Evolutionary conservation across 2,888 invertebrate species (phyloP).

Genomic region (Syritta pipiens): DNA sequence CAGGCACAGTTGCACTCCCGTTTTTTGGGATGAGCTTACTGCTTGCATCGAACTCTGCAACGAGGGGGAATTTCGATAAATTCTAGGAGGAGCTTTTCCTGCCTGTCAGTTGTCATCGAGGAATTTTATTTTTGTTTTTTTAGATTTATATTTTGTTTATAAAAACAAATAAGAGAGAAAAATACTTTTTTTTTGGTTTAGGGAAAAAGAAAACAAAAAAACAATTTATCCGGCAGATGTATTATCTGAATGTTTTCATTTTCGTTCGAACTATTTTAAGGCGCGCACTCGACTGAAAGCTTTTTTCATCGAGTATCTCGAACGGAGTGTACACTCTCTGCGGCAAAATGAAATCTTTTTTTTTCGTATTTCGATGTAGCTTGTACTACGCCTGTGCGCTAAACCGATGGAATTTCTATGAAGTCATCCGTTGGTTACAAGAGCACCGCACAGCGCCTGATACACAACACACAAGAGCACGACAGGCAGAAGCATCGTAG

Average conservation of each 20-base stretch:
- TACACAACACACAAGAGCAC: conserved; percentile 1
- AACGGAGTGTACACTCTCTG: conserved; percentile 58
- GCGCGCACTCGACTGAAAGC: conserved; percentile 69
- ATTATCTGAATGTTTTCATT: conserved; percentile 66
- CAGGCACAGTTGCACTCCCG: conserved; percentile 63
- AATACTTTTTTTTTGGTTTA: conserved; percentile 22
- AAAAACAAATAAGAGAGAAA: not conserved
- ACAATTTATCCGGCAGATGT: conserved; percentile 29
- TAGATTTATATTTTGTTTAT: not conserved
- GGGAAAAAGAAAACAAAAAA: conserved; percentile 10
- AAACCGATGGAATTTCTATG: conserved; percentile 66
- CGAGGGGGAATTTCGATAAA: not conserved
- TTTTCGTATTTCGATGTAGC: conserved; percentile 21
- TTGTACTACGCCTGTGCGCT: conserved; percentile 63
- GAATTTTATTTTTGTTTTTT: conserved; percentile 2
- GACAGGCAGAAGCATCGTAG: too few species aligned
- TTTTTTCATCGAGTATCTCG: conserved; percentile 58
- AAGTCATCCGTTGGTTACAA: conserved; percentile 68
- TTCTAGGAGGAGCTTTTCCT: too few species aligned
- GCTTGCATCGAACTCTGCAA: conserved; percentile 36
- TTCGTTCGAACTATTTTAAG: conserved; percentile 69
- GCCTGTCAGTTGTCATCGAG: not conserved
- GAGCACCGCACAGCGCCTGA: conserved; percentile 2
- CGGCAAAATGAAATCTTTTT: conserved; percentile 34
- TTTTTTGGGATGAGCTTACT: too few species aligned